Evolutionary conservation across 2,888 invertebrate genomes (phyloP).

Genomic region (Gasteruption jaculator): DNA sequence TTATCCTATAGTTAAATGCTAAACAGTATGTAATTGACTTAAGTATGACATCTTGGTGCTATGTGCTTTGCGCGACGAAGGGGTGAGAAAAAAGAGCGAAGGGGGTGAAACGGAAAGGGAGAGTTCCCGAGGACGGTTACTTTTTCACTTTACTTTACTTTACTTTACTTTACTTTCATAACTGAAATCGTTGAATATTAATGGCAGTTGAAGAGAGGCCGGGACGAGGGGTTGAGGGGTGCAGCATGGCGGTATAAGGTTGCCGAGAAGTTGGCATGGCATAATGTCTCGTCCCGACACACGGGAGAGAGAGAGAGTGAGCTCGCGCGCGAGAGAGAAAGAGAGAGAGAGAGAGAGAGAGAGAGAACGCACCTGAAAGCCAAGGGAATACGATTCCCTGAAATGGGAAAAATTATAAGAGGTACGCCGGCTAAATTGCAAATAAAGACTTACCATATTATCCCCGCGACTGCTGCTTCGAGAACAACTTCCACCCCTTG

Average conservation of each 20-base stretch:
- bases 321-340: too few species aligned
- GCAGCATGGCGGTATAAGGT: too few species aligned
- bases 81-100: slow-evolving; percentile 1
- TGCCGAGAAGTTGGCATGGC: slow-evolving; percentile 1
- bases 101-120: background rate
- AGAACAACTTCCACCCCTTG: too few species aligned
- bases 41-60: slow-evolving; percentile 35
- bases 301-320: too few species aligned
- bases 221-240: slow-evolving; percentile 11
- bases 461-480: slow-evolving; percentile 10
- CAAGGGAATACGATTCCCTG: slow-evolving; percentile 31
- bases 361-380: slow-evolving; percentile 42
- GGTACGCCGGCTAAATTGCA: slow-evolving; percentile 43
- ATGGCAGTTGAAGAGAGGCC: slow-evolving; percentile 39
- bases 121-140: slow-evolving; percentile 39
- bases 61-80: slow-evolving; percentile 13
- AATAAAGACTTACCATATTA: slow-evolving; percentile 40
- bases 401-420: slow-evolving; percentile 48
- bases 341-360: too few species aligned
- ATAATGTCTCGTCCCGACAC: too few species aligned
- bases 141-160: slow-evolving; percentile 51
- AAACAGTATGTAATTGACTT: slow-evolving; percentile 45
- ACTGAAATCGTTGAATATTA: slow-evolving; percentile 50
- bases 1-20: slow-evolving; percentile 41
- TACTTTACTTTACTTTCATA: too few species aligned